A percentile compares a stretch with the other conserved stretches of the same genome.
phyloP scores from a whole-genome alignment of 2,888 invertebrate species.

The Cheilosia impressa region DNA sequence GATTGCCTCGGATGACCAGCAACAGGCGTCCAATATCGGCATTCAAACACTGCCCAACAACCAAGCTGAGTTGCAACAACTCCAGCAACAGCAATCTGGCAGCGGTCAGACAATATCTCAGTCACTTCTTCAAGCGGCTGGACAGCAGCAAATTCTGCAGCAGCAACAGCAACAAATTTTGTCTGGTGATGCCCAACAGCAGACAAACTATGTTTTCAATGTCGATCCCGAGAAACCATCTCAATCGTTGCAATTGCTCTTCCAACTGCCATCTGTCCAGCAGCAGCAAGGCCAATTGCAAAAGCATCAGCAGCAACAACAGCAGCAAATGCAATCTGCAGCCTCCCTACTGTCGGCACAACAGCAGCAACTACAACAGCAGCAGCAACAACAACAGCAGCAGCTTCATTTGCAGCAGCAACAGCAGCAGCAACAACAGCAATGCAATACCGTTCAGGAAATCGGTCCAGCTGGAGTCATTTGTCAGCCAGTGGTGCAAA shows the following conservation, averaged over 20 bases:
- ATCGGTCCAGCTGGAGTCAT: slow-evolving; percentile 62
- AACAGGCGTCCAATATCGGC: slow-evolving; percentile 76
- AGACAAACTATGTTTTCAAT: slow-evolving; percentile 83
- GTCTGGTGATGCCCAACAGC: slow-evolving; percentile 79
- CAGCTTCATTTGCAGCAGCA: slow-evolving; percentile 73
- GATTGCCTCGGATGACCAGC: slow-evolving; percentile 79
- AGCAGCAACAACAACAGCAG: slow-evolving; percentile 75
- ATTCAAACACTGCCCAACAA: slow-evolving; percentile 78
- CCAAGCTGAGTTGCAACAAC: slow-evolving; percentile 80
- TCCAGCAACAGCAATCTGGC: slow-evolving; percentile 77
- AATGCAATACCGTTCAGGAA: slow-evolving; percentile 75
- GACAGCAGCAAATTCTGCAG: slow-evolving; percentile 78
- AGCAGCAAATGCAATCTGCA: slow-evolving; percentile 71
- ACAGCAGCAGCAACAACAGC: slow-evolving; percentile 77
- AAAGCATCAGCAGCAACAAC: slow-evolving; percentile 73
- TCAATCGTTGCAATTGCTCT: slow-evolving; percentile 82
- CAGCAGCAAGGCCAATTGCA: slow-evolving; percentile 77
- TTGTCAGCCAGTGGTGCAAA: slow-evolving; percentile 78
- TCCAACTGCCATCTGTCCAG: slow-evolving; percentile 81
- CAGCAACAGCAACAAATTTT: slow-evolving; percentile 79
- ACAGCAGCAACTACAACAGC: slow-evolving; percentile 76
- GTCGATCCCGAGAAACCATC: slow-evolving; percentile 83
- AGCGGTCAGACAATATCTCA: slow-evolving; percentile 54
- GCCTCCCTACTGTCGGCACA: slow-evolving; percentile 65
- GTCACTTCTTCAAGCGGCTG: slow-evolving; percentile 62